phyloP scores from a whole-genome alignment of 1,140 invertebrate genomes.

The Rhynchophorus ferrugineus region DNA sequence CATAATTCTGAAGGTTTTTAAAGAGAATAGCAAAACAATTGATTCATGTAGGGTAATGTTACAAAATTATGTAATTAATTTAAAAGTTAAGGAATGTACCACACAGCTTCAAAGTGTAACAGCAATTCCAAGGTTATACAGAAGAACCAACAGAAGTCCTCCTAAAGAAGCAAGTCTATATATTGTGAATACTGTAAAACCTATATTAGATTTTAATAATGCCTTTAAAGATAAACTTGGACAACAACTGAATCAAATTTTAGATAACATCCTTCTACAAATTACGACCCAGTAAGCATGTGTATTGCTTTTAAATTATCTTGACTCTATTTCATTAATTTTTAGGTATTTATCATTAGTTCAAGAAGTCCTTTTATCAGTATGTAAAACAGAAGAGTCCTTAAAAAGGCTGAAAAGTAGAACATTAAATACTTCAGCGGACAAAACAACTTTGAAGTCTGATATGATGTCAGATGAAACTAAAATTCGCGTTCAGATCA shows the following conservation, averaged over 20 bases:
- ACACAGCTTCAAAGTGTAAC: slow-evolving; percentile 65
- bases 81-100: slow-evolving; percentile 49
- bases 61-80: slow-evolving; percentile 40
- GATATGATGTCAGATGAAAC: slow-evolving; percentile 71
- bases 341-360: slow-evolving; percentile 74
- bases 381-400: slow-evolving; percentile 92
- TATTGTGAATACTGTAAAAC: slow-evolving; percentile 59
- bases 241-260: slow-evolving; percentile 14
- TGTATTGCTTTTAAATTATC: not conserved
- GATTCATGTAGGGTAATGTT: slow-evolving; percentile 45
- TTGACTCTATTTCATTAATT: too few species aligned
- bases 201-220: slow-evolving; percentile 54
- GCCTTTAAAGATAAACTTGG: slow-evolving; percentile 46
- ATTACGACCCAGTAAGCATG: slow-evolving; percentile 28
- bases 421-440: slow-evolving; percentile 40
- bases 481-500: slow-evolving; percentile 85
- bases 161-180: slow-evolving; percentile 74
- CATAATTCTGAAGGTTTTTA: slow-evolving; percentile 26
- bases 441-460: slow-evolving; percentile 39
- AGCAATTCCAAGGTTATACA: slow-evolving; percentile 86
- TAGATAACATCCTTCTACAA: slow-evolving; percentile 24
- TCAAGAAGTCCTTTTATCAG: slow-evolving; percentile 80
- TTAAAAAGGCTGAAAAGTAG: slow-evolving; percentile 80
- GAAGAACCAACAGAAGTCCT: slow-evolving; percentile 83
- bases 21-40: slow-evolving; percentile 40